Percentiles rank a stretch among this genome's conserved stretches.
Conservation (phyloP, 2,888 invertebrate species). For the Epinotia demarniana region DNA sequence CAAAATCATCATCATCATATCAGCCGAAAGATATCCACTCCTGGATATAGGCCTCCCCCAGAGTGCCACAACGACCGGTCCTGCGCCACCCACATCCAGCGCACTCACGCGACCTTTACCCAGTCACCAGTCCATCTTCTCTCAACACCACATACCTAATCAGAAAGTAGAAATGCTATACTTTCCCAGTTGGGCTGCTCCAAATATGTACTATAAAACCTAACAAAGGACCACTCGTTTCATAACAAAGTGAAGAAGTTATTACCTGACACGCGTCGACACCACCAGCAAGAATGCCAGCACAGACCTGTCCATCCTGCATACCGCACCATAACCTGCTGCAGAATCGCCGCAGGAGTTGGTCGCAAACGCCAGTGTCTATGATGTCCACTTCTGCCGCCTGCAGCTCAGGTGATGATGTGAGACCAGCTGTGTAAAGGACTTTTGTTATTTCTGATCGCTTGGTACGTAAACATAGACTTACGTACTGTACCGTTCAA, state of each 20-base stretch:
- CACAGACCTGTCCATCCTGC: conserved; percentile 65
- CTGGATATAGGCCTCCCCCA: too few species aligned
- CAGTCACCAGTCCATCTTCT: too few species aligned
- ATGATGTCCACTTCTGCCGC: conserved; percentile 63
- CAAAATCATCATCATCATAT: too few species aligned
- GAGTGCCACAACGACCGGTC: too few species aligned
- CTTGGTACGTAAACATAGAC: background rate
- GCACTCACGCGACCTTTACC: too few species aligned
- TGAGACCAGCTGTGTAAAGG: conserved; percentile 50
- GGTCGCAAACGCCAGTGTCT: conserved; percentile 56
- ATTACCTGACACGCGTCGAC: conserved; percentile 70
- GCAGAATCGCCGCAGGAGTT: conserved; percentile 53
- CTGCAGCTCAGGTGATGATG: conserved; percentile 62
- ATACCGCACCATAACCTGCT: conserved; percentile 66
- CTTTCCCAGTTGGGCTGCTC: background rate
- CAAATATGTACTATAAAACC: background rate
- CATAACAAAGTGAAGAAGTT: background rate
- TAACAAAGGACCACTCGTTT: background rate
- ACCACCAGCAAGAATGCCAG: conserved; percentile 68
- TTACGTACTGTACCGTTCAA: background rate
- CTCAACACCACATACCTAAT: too few species aligned
- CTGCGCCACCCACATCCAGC: too few species aligned
- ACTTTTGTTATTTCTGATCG: background rate
- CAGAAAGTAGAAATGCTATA: too few species aligned
- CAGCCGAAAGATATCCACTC: too few species aligned